Evolutionary conservation across 1,140 invertebrate genomes (phyloP), one percentile per base, ranked within the genome.

Genomic region (Homalodisca vitripennis): DNA sequence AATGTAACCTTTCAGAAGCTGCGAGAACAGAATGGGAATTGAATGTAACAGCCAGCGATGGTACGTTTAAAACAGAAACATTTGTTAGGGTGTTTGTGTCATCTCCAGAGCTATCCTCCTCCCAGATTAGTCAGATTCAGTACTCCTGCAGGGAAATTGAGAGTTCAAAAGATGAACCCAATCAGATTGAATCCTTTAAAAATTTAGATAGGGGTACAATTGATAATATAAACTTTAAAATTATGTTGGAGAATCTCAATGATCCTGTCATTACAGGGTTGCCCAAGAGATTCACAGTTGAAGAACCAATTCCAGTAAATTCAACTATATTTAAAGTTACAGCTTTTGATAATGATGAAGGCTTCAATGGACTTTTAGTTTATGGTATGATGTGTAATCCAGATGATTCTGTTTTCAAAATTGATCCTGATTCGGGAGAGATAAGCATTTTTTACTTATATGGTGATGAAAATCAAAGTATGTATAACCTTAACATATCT

Each of bases 291-390:
- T 17, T 41, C 17, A 17, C 6, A 41, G 17, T 41, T 10, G 78
- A 97, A 20, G 82, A 82, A 46, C 89, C 93, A 73, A 81, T 92
- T 0, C 82, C 84, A n/a, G 80, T 84, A 0, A 80, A 83, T 20
- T 87, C 89, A 53, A 82, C 91, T 10, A 81, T 86, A 26, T 75
- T 97, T 0, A 92, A 92, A 75, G 87, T 98, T 1, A 93, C 93
- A 0, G 94, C 95, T 0, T 95, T 92, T 0, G 96, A 98, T 78
- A 92, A 93, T 0, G 91, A 90, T 0, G 92, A 95, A 77, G 95
- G 94, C 77, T 91, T 93, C 0, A 93, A 96, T 78, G 86, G 91
- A 0, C 86, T 89, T 63, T 83, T 84, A 24, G 82, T 95, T 3
- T 83, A 84, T 51, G 83, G 95, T 24, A 86, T 91, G 70, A 80